A percentile compares a stretch with the other conserved stretches of the same genome.
Conservation (phyloP, 1,140 invertebrate genomes). For the Formica selysi region DNA sequence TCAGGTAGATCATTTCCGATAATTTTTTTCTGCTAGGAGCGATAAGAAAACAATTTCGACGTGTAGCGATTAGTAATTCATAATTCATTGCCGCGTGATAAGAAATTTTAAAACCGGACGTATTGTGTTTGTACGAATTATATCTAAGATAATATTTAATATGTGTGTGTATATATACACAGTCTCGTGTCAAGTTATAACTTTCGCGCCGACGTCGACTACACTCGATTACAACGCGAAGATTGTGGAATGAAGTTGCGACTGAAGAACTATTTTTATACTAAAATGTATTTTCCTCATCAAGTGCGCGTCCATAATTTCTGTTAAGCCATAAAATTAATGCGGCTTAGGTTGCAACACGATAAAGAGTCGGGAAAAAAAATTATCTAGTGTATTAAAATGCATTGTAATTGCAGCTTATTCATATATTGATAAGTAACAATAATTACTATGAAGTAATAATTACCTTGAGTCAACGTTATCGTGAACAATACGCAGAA, state of each 20-base stretch:
- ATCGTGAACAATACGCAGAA: neutral
- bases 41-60: neutral
- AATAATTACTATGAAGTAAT: neutral
- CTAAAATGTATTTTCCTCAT: neutral
- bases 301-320: neutral
- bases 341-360: neutral
- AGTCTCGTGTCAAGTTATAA: neutral
- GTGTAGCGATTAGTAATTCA: neutral
- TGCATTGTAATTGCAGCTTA: neutral
- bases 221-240: neutral
- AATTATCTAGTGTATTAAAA: neutral
- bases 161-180: neutral
- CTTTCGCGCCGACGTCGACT: neutral
- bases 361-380: neutral
- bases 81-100: neutral
- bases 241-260: neutral
- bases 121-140: neutral
- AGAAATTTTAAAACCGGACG: neutral
- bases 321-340: neutral
- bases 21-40: neutral
- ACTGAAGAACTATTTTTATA: neutral
- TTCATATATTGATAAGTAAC: neutral
- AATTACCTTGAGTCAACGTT: neutral
- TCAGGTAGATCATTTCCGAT: conserved; percentile 78
- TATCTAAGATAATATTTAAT: neutral